Evolutionary conservation across 2,888 invertebrate genomes (phyloP).

Genomic region (Caenorhabditis imperialis): DNA sequence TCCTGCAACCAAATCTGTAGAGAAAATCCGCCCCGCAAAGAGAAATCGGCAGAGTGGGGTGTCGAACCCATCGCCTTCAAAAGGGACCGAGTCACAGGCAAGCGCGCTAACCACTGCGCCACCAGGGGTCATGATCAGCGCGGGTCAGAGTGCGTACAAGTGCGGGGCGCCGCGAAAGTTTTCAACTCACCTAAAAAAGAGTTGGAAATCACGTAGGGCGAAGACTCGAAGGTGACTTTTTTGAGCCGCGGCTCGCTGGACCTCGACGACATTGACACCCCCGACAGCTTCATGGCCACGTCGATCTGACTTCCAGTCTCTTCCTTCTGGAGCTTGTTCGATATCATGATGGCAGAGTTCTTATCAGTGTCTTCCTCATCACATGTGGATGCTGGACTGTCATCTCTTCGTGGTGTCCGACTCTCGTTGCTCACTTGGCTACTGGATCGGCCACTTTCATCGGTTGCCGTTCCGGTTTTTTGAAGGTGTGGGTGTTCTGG

Average conservation of each 20-base stretch:
- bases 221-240: conserved; percentile 53
- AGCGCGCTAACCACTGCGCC: no score
- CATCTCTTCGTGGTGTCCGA: conserved; percentile 29
- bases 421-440: conserved; percentile 52
- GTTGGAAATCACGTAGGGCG: conserved; percentile 54
- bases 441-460: conserved; percentile 43
- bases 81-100: no score
- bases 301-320: no score
- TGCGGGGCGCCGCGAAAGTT: no score
- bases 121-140: no score
- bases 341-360: background rate
- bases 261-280: conserved; percentile 30
- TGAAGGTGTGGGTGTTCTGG: no score
- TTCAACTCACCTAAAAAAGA: conserved; percentile 61
- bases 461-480: conserved; percentile 35
- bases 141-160: background rate
- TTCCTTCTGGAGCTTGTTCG: no score
- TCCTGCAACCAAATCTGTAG: conserved; percentile 30
- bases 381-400: conserved; percentile 42
- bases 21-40: background rate
- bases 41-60: background rate
- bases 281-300: conserved; percentile 23
- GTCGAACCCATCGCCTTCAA: no score
- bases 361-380: conserved; percentile 18
- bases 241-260: conserved; percentile 47